A percentile compares a stretch with the other conserved stretches of the same genome.
Conservation (phyloP, 1,140 invertebrate genomes). For the Dinoponera quadriceps region DNA sequence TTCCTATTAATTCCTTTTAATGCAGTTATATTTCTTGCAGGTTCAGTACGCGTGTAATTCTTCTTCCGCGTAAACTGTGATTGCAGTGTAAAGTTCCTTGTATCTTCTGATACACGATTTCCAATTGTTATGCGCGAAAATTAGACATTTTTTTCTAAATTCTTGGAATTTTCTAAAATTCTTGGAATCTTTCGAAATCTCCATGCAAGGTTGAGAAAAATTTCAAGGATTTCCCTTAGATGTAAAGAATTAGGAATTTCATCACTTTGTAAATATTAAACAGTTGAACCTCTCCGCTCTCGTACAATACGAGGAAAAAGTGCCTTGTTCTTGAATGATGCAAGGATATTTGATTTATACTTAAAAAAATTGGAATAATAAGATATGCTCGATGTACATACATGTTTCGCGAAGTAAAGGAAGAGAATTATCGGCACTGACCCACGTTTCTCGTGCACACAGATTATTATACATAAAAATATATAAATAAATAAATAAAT, state of each 20-base stretch:
- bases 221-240: no score
- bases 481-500: conserved; percentile 76
- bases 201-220: no score
- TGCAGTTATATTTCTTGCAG: conserved; percentile 33
- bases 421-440: conserved; percentile 64
- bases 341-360: conserved; percentile 33
- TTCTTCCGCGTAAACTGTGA: conserved; percentile 9
- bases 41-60: conserved; percentile 36
- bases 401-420: conserved; percentile 15
- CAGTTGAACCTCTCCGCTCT: no score
- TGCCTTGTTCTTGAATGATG: conserved; percentile 39
- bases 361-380: conserved; percentile 11
- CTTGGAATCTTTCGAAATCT: neutral
- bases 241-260: no score
- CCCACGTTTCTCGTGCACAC: conserved; percentile 27
- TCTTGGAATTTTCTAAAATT: neutral
- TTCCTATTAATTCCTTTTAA: conserved; percentile 31
- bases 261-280: conserved; percentile 6
- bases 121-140: neutral
- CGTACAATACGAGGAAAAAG: neutral
- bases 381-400: conserved; percentile 63
- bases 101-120: conserved; percentile 8
- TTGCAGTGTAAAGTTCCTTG: neutral
- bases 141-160: neutral
- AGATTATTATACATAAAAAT: conserved; percentile 79